These are phyloP conservation scores for Ferrisia virgata DNA, from an alignment of 2,888 invertebrate species.

Conservation along the genomic window DNA sequence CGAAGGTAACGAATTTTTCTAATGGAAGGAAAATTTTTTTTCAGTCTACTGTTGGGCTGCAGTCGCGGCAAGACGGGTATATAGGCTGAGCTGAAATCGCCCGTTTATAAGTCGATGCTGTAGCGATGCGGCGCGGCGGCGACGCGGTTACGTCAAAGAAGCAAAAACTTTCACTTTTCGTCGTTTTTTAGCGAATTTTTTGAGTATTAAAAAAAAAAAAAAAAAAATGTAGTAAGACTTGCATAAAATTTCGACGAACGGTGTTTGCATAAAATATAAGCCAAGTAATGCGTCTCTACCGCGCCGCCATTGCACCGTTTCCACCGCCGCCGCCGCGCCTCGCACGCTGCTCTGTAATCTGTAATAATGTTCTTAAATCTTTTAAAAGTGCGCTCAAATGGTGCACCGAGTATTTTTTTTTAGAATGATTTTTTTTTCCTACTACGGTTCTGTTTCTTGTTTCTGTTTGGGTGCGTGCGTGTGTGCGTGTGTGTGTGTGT, in stretches of 20 bases:
- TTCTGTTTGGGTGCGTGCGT: neutral
- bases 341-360: neutral
- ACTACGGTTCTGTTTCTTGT: neutral
- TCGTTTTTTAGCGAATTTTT: neutral
- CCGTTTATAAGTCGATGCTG: too few relatives aligned
- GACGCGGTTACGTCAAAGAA: neutral
- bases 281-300: neutral
- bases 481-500: too few relatives aligned
- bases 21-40: neutral
- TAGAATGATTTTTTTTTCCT: neutral
- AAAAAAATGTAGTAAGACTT: slow-evolving; percentile 17
- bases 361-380: neutral
- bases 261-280: slow-evolving; percentile 32
- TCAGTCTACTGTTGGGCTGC: too few relatives aligned
- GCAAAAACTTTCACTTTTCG: slow-evolving; percentile 6
- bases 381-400: neutral
- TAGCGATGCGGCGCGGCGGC: too few relatives aligned
- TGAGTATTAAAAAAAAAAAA: neutral
- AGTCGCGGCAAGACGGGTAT: too few relatives aligned
- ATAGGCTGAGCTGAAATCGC: too few relatives aligned
- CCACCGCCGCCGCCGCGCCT: too few relatives aligned
- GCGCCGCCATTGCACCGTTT: too few relatives aligned
- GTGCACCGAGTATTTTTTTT: slow-evolving; percentile 1
- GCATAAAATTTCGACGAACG: slow-evolving; percentile 27
- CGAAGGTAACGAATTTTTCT: neutral